These are phyloP conservation scores for Gobio occitaniae DNA, from an alignment of 2,797 vertebrate genomes.

Conservation along the genomic window DNA sequence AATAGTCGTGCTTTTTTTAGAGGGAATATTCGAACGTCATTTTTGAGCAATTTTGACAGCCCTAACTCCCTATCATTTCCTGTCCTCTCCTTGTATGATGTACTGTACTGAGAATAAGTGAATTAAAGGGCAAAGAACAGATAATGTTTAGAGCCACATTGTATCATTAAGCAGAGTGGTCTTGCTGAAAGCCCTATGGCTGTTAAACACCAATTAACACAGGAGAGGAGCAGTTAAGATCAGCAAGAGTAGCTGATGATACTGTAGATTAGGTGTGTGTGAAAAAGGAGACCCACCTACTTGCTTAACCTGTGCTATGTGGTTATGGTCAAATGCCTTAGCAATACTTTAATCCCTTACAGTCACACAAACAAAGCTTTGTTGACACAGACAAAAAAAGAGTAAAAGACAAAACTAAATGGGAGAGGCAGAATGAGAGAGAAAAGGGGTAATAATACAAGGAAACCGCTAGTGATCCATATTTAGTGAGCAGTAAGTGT, in stretches of 20 bases:
- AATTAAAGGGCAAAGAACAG: neutral
- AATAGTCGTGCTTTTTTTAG: too few relatives aligned
- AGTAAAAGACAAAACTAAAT: neutral
- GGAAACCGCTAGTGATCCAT: neutral
- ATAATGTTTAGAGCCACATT: neutral
- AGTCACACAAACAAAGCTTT: neutral
- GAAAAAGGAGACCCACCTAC: neutral
- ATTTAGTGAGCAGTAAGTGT: neutral
- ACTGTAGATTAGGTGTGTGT: neutral
- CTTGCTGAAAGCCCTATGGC: neutral
- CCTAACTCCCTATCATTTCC: neutral
- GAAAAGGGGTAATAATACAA: neutral
- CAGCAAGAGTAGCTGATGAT: neutral
- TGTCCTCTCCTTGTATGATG: neutral
- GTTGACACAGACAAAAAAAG: neutral
- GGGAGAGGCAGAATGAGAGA: neutral
- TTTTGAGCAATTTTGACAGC: too few relatives aligned
- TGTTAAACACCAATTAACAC: neutral
- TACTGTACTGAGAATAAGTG: neutral
- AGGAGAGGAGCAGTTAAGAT: neutral
- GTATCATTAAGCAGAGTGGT: neutral
- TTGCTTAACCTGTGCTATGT: neutral
- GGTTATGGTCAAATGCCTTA: neutral
- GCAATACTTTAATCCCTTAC: neutral
- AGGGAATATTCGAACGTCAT: too few relatives aligned